Conservation (phyloP, 2,113 vertebrate genomes). For the Oostethus manadensis region DNA sequence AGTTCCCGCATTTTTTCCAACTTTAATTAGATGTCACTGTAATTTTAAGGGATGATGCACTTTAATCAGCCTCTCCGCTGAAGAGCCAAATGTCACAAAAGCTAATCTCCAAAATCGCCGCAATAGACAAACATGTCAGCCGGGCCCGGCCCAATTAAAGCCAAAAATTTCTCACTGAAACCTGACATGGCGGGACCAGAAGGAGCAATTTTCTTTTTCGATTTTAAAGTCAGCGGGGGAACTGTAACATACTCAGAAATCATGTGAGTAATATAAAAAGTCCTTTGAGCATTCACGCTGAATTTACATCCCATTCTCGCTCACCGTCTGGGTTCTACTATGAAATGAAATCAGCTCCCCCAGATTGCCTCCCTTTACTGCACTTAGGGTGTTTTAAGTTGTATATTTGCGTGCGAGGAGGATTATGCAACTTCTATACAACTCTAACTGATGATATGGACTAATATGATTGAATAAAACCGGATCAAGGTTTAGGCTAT, state of each 20-base stretch:
- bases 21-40: slow-evolving; percentile 43
- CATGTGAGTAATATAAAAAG: neutral
- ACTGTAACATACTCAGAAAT: neutral
- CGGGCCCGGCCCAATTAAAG: slow-evolving; percentile 15
- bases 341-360: neutral
- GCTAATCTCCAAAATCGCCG: slow-evolving; percentile 22
- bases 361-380: neutral
- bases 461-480: too few species aligned
- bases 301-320: slow-evolving; percentile 1
- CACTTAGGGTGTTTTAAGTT: neutral
- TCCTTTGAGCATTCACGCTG: slow-evolving; percentile 9
- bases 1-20: slow-evolving; percentile 11
- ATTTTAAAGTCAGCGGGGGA: slow-evolving; percentile 5
- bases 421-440: neutral
- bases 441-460: too few species aligned
- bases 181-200: slow-evolving; percentile 7
- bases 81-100: slow-evolving; percentile 30
- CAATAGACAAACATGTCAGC: slow-evolving; percentile 28
- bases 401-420: neutral
- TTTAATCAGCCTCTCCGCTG: slow-evolving; percentile 37
- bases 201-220: neutral
- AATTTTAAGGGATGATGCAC: slow-evolving; percentile 29
- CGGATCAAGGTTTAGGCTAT: too few species aligned
- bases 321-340: slow-evolving; percentile 4
- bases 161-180: slow-evolving; percentile 7